Evolutionary conservation across 1,140 invertebrate genomes (phyloP), one percentile per base, ranked within the genome.

Genomic region (Calephelis virginiensis): DNA sequence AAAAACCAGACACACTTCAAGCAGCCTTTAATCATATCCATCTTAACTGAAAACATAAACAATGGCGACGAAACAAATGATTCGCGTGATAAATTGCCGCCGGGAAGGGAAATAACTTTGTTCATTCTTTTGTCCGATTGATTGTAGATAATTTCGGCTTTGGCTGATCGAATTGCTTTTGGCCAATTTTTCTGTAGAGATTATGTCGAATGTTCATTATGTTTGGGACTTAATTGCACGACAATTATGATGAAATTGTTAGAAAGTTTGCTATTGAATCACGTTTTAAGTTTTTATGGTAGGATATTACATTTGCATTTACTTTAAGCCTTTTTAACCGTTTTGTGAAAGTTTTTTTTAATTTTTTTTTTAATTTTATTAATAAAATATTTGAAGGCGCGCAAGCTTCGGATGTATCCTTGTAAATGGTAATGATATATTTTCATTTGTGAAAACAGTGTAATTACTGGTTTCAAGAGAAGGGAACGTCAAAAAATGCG

Each of bases 101-200:
- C 71, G 77, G 71, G 71, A 66, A 68, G 63, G 74, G 73, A 78
- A 86, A 85, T 80, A 82, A 78, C 73, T 81, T 77, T 73, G 77
- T 73, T 76, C 76, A 76, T 84, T 83, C 77, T 75, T 81, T 83
- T 83, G 83, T 84, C 74, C 81, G 81, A 87, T 85, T 85, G 85
- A 87, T 87, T 80, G 81, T 78, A 77, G 76, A 85, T 83, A 79
- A 83, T 83, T 84, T 75, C 72, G 76, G 72, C 70, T 76, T 53
- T 48, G 38, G 38, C 63, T 64, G 63, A 53, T 64, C 38, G 63
- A 64, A 50, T 64, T 43, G 60, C 60, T 61, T 17, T 61, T 61
- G 60, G 60, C 40, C 38, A 61, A 61, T 61, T 61, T 61, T 61
- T 45, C 60, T 37, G 11, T 14, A 10, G 50, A 14, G 50, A 56